Evolutionary conservation across 2,113 vertebrate genomes (phyloP), one percentile per base, ranked within the genome.

Genomic region (Apeltes quadracus): DNA sequence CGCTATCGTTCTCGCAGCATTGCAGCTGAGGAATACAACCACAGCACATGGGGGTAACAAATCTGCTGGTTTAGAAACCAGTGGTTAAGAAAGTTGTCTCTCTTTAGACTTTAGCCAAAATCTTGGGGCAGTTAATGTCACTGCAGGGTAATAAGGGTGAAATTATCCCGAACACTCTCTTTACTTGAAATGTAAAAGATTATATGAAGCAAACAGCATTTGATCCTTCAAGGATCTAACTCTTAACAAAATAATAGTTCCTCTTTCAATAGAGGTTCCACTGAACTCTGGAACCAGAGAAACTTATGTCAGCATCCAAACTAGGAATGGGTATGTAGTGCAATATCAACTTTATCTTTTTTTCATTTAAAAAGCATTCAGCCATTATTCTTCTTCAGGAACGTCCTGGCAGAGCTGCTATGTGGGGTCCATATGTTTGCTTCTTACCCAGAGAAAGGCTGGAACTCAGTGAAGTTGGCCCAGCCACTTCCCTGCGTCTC

Each of bases 381-480:
- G 29, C 25, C 12, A 4, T 14, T 22, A 7, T 9, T 48, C 9
- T 54, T 39, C 22, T 53, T 38, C 0, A 50, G 2, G 29, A 7
- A 13, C 36, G 41, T 55, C 54, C 5, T 1, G 12, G 68, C n/a
- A 61, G 11, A 18, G 2, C 16, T 13, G 14, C 14, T 11, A 1
- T 23, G 5, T 36, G 18, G 15, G 2, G 9, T 38, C 10, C 54
- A 36, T 3, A 23, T 22, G 41, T 38, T 36, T n/a, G 27, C 27
- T 9, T 41, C 91, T 93, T 68, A 98, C 97, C 97, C 95, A 78
- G 95, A 95, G 87, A 97, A 96, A 13, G 96, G 95, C 86, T 98
- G 96, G 85, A 98, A 97, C 91, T 97, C 95, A 0, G 95, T 93
- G 73, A 99, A 98, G 78, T 92, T 95, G 66, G 96, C 96, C 97